phyloP scores from a whole-genome alignment of 2,113 vertebrate species.

The Sebastes fasciatus region DNA sequence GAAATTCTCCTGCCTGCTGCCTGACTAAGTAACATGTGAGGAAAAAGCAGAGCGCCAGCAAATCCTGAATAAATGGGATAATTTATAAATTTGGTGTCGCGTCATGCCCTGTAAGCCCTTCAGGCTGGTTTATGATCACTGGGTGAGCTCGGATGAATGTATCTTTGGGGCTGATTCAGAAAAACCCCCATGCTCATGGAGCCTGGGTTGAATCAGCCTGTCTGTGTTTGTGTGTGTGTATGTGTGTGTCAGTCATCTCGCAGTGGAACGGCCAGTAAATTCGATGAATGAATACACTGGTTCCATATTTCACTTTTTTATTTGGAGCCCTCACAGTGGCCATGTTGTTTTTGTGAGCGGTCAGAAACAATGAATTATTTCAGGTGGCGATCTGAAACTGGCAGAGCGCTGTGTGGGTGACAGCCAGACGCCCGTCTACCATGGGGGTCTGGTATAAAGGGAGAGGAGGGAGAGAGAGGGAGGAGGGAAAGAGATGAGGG shows the following conservation, averaged over 20 bases:
- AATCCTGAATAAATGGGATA: constrained; percentile 69
- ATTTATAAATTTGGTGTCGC: constrained; percentile 68
- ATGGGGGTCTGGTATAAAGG: constrained; percentile 64
- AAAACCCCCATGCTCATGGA: constrained; percentile 39
- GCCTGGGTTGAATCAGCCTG: constrained; percentile 69
- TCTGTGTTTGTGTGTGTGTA: constrained; percentile 58
- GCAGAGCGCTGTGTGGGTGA: constrained; percentile 63
- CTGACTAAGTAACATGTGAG: constrained; percentile 60
- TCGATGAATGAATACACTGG: constrained; percentile 74
- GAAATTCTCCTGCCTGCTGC: constrained; percentile 39
- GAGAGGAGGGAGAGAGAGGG: constrained; percentile 23
- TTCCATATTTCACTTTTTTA: constrained; percentile 81
- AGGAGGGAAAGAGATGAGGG: constrained; percentile 23
- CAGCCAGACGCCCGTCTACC: constrained; percentile 63
- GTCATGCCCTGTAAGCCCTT: constrained; percentile 64
- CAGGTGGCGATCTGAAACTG: constrained; percentile 74
- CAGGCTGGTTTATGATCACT: constrained; percentile 72
- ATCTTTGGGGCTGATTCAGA: constrained; percentile 74
- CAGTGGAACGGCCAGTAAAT: constrained; percentile 74
- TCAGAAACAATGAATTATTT: constrained; percentile 84
- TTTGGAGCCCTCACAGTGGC: constrained; percentile 73
- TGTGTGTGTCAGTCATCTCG: constrained; percentile 73
- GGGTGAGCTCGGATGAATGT: constrained; percentile 65
- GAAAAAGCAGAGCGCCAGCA: constrained; percentile 53
- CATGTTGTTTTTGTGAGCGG: constrained; percentile 72